Base-by-base conservation (phyloP, 2,888 invertebrate genomes). In the Orgyia antiqua region DNA sequence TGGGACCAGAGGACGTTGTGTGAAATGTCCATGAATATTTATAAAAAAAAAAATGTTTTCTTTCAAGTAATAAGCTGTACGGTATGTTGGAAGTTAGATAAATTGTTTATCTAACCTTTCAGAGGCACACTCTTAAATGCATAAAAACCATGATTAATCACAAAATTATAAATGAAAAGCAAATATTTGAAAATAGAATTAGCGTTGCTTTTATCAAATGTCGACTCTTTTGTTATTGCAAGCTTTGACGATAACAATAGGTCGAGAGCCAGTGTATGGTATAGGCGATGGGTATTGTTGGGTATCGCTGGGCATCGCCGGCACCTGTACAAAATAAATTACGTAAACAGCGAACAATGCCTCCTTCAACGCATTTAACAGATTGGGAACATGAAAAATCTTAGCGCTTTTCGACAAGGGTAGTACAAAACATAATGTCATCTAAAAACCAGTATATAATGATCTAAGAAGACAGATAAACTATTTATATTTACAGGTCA, bases 351-450 rank as follows among this genome's bases (percentile, higher is more conserved):
- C 45, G 50, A 45, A 67, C 61, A 62, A 62, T 51, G 57, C 45
- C 56, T 48, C 58, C 57, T 78, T 65, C 59, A 68, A 59, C 59
- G 68, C 70, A 71, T 72, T 77, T 73, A 70, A 69, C 63, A 65
- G 76, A 82, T 79, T 78, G 68, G 68, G 62, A 58, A 64, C 62
- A 51, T 51, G 58, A 59, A 59, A 52, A 67, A 65, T 62, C 64
- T 69, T 64, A 55, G 58, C 64, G 59, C 67, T 56, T 53, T 38
- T 45, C 47, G 44, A 51, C 45, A 46, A 46, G 47, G 53, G 45
- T 40, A 4, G 45, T 31, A 30, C 36, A 37, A 41, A 49, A 53
- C 36, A 47, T 33, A 34, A 39, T 43, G 32, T 31, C 24, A 6
- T 24, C 13, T 15, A 34, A 47, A 38, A 29, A 30, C 57, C 47